Percentiles rank a stretch among this genome's conserved stretches.
Evolutionary conservation across 2,113 vertebrate species (phyloP).

Genomic region (Macrotus californicus): DNA sequence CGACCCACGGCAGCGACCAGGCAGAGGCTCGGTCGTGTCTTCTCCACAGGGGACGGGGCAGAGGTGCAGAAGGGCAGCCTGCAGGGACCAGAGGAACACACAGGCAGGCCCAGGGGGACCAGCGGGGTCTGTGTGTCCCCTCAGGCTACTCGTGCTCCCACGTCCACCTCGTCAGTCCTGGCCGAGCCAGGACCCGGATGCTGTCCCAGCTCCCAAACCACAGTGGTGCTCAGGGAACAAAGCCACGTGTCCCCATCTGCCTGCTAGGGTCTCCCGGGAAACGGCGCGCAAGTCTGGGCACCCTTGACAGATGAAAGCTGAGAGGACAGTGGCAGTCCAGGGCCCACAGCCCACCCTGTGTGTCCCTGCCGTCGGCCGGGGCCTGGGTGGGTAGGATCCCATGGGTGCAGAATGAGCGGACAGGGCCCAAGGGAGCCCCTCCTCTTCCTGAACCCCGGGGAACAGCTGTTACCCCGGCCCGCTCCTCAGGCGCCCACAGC

Average conservation of each 20-base stretch:
- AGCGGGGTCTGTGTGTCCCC: background rate
- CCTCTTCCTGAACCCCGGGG: background rate
- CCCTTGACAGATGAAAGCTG: background rate
- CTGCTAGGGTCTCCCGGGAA: background rate
- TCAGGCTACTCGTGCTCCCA: background rate
- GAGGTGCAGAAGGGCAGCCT: background rate
- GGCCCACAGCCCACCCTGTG: background rate
- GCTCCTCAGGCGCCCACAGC: background rate
- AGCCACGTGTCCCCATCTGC: background rate
- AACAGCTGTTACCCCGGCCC: accelerated
- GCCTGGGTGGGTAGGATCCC: background rate
- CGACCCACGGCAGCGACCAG: background rate
- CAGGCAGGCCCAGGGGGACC: accelerated
- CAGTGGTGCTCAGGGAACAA: background rate
- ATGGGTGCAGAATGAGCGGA: background rate
- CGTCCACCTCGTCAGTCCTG: accelerated
- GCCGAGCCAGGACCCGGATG: background rate
- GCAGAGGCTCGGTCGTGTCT: background rate
- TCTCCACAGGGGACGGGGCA: background rate
- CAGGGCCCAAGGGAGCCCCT: background rate
- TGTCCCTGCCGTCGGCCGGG: background rate
- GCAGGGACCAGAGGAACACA: background rate
- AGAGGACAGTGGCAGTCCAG: background rate
- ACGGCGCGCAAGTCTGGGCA: too few species aligned
- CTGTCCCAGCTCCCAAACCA: background rate